These are phyloP conservation scores for Griposia aprilina DNA, from an alignment of 2,888 invertebrate species.

Conservation along the genomic window DNA sequence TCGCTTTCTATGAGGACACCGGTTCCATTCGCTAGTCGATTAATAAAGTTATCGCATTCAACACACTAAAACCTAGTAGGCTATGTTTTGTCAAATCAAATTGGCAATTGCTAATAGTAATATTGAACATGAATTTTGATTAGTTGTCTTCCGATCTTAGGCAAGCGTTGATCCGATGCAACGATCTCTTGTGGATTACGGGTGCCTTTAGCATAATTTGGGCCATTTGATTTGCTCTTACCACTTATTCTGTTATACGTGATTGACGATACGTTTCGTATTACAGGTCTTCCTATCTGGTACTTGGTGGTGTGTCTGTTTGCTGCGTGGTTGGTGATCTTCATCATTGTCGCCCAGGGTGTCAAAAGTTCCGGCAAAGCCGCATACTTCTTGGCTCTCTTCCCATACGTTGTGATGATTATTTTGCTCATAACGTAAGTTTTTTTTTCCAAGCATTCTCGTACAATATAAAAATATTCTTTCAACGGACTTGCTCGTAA, in stretches of 20 bases:
- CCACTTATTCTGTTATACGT: background rate
- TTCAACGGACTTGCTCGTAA: background rate
- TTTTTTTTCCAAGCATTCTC: background rate
- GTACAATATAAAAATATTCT: background rate
- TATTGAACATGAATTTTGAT: background rate
- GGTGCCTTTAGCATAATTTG: background rate
- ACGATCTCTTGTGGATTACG: background rate
- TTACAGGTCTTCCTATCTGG: constrained; percentile 92
- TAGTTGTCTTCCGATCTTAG: background rate
- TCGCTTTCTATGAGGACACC: background rate
- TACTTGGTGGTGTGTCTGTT: constrained; percentile 92
- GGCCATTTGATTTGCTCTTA: background rate
- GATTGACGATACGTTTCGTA: background rate
- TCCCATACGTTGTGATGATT: constrained; percentile 95
- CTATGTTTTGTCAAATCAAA: background rate
- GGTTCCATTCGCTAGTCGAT: background rate
- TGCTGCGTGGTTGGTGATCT: constrained; percentile 93
- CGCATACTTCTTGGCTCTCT: constrained; percentile 97
- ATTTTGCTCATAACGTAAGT: constrained; percentile 92
- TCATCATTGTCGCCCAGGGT: constrained; percentile 93
- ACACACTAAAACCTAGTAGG: background rate
- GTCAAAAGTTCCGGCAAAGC: constrained; percentile 95
- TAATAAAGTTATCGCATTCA: background rate
- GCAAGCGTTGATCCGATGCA: background rate
- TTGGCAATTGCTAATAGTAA: background rate